These are phyloP conservation scores for Coendou prehensilis DNA, from an alignment of 2,797 vertebrate genomes.

Conservation along the genomic window DNA sequence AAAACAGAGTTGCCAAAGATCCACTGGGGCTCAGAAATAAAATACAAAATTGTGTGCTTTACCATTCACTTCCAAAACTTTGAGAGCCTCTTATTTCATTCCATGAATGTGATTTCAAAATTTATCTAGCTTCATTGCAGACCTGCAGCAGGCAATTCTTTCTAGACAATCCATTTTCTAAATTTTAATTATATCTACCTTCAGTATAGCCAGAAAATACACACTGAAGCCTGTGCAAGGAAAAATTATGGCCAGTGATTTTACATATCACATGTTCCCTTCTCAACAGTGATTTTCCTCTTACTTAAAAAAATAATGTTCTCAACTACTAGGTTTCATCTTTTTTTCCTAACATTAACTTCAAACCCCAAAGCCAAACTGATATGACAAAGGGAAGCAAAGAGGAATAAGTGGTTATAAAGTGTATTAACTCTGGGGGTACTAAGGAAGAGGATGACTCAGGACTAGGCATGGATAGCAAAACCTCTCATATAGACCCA, in stretches of 20 bases:
- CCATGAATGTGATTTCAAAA: constrained; percentile 29
- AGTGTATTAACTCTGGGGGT: not conserved
- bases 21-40: not conserved
- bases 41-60: not conserved
- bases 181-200: constrained; percentile 55
- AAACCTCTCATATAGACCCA: not conserved
- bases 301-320: not conserved
- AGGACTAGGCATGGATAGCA: not conserved
- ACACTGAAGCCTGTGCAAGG: not conserved
- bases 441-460: not conserved
- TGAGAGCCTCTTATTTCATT: not conserved
- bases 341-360: not conserved
- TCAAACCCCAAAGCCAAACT: constrained; percentile 40
- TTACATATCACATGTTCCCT: not conserved
- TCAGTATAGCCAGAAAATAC: constrained; percentile 36
- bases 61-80: not conserved
- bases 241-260: constrained; percentile 20
- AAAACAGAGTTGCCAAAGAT: not conserved
- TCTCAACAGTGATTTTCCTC: not conserved
- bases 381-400: not conserved
- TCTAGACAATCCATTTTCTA: not conserved
- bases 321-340: constrained; percentile 10
- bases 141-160: constrained; percentile 10
- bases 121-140: not conserved
- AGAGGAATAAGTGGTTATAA: not conserved